Evolutionary conservation across 2,888 invertebrate genomes (phyloP).

Genomic region (Chloroclystis v-ata): DNA sequence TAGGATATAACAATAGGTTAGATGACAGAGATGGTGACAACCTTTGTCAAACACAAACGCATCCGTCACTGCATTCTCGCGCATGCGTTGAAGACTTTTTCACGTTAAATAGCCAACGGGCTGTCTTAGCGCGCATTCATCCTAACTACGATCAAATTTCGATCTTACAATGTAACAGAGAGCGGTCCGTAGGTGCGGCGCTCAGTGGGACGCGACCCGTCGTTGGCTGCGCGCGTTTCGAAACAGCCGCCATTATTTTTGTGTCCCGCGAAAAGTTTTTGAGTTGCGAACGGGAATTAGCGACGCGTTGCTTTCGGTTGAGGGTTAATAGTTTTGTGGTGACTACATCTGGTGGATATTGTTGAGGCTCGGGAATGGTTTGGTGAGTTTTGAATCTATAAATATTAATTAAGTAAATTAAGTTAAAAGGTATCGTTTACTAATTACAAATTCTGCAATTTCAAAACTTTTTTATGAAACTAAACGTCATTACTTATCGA

Average conservation of each 20-base stretch:
- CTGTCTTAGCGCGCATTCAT: slow-evolving; percentile 63
- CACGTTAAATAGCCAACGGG: slow-evolving; percentile 57
- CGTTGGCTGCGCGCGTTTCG: slow-evolving; percentile 46
- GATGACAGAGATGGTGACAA: too few species aligned
- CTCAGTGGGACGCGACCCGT: slow-evolving; percentile 50
- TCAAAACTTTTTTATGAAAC: too few species aligned
- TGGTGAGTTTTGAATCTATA: slow-evolving; percentile 38
- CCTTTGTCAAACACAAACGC: slow-evolving; percentile 12
- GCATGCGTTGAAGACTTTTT: slow-evolving; percentile 58
- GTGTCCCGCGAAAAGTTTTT: slow-evolving; percentile 52
- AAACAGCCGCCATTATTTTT: slow-evolving; percentile 22
- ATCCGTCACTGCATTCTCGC: slow-evolving; percentile 52
- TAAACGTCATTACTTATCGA: too few species aligned
- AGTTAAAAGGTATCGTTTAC: too few species aligned
- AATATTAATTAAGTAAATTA: too few species aligned
- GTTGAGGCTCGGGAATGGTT: slow-evolving; percentile 25
- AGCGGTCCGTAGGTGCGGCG: slow-evolving; percentile 25
- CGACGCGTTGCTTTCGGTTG: slow-evolving; percentile 17
- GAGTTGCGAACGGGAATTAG: slow-evolving; percentile 42
- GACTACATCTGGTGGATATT: slow-evolving; percentile 29
- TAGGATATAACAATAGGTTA: too few species aligned
- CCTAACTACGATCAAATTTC: slow-evolving; percentile 72
- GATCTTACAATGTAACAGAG: slow-evolving; percentile 71
- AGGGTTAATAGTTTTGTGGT: slow-evolving; percentile 27
- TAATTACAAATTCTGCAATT: too few species aligned